A percentile compares a stretch with the other conserved stretches of the same genome.
phyloP scores from a whole-genome alignment of 2,113 vertebrate genomes.

The Tenrec ecaudatus region DNA sequence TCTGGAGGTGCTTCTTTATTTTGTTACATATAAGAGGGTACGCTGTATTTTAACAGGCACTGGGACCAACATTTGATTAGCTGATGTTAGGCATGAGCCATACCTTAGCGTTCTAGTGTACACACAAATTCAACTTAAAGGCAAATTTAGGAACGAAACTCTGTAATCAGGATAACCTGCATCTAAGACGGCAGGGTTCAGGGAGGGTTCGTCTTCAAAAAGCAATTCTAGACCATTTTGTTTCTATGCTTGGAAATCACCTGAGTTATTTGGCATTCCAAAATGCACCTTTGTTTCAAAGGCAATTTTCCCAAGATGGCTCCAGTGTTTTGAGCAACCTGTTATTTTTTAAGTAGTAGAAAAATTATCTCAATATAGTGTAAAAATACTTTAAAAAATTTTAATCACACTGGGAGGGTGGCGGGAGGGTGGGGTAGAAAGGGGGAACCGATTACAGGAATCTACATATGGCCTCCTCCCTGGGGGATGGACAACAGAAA shows the following conservation, averaged over 20 bases:
- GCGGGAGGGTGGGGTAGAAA: too few species aligned
- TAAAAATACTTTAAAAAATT: neutral
- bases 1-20: neutral
- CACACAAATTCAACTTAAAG: neutral
- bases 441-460: too few species aligned
- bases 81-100: too few species aligned
- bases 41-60: neutral
- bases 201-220: slow-evolving; percentile 52
- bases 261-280: slow-evolving; percentile 43
- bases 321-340: slow-evolving; percentile 40
- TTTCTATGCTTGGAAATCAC: slow-evolving; percentile 31
- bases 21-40: neutral
- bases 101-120: neutral
- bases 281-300: slow-evolving; percentile 56
- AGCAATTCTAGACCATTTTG: slow-evolving; percentile 60
- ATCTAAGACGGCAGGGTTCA: slow-evolving; percentile 67
- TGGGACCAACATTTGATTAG: too few species aligned
- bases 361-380: slow-evolving; percentile 6
- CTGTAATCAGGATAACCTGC: neutral
- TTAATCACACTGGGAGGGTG: too few species aligned
- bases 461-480: too few species aligned
- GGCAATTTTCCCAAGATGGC: slow-evolving; percentile 31
- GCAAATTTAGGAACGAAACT: neutral
- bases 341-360: slow-evolving; percentile 42
- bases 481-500: too few species aligned